A percentile compares a stretch with the other conserved stretches of the same genome.
phyloP scores from a whole-genome alignment of 2,797 vertebrate species.

The Lepilemur septentrionalis region DNA sequence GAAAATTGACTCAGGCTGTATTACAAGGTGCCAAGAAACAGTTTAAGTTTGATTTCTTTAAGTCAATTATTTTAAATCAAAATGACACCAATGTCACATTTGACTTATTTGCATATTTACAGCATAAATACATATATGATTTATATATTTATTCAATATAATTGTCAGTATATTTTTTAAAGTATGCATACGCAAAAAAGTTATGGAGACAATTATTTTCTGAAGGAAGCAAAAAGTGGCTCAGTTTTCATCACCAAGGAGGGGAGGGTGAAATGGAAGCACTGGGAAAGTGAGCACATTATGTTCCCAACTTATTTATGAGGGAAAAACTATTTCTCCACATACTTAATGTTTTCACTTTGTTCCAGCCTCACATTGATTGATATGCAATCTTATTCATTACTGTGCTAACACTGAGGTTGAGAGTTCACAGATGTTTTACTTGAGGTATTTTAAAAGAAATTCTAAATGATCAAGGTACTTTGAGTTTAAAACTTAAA shows the following conservation, averaged over 20 bases:
- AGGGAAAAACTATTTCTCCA: neutral
- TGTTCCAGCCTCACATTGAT: neutral
- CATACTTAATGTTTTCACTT: neutral
- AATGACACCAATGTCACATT: neutral
- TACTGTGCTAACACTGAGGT: neutral
- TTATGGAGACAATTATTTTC: neutral
- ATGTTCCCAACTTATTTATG: neutral
- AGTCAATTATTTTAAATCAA: neutral
- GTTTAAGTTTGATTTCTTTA: neutral
- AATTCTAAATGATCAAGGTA: conserved; percentile 11
- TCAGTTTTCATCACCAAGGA: neutral
- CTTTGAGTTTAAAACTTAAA: conserved; percentile 14
- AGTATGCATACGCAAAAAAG: neutral
- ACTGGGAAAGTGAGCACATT: neutral
- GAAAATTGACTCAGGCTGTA: neutral
- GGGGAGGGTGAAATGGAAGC: neutral
- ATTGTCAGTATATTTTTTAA: neutral
- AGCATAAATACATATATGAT: neutral
- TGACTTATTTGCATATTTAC: neutral
- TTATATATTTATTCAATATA: neutral
- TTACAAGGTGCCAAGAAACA: neutral
- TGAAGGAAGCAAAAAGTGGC: neutral
- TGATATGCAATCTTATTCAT: neutral
- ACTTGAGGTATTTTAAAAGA: conserved; percentile 28
- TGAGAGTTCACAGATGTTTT: conserved; percentile 41